phyloP scores from a whole-genome alignment of 1,140 invertebrate species.

The Philotrypesis tridentata region DNA sequence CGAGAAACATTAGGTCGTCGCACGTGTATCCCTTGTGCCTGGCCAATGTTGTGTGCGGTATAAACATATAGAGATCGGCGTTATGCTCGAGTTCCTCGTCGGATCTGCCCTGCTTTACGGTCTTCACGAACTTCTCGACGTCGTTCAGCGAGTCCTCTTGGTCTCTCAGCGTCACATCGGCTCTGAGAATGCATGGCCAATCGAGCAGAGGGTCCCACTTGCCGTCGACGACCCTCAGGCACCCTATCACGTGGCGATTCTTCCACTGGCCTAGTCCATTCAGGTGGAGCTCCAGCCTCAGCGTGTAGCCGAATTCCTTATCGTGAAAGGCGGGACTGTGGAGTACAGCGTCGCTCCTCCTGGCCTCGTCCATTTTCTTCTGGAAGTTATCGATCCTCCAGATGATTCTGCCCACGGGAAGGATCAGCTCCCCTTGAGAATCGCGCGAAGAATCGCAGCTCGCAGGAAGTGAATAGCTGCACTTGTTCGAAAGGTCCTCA shows the following conservation, averaged over 20 bases:
- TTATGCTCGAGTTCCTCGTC: constrained; percentile 70
- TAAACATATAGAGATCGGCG: constrained; percentile 81
- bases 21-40: constrained; percentile 78
- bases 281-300: constrained; percentile 79
- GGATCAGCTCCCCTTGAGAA: neutral
- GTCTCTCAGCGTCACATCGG: constrained; percentile 78
- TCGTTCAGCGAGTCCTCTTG: constrained; percentile 73
- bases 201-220: constrained; percentile 81
- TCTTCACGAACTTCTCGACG: constrained; percentile 73
- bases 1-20: constrained; percentile 79
- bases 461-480: too few relatives aligned
- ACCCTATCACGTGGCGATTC: constrained; percentile 80
- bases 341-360: constrained; percentile 75
- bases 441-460: too few relatives aligned
- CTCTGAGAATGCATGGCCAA: constrained; percentile 80
- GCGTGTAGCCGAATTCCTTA: constrained; percentile 81
- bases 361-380: constrained; percentile 79
- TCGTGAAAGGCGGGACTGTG: constrained; percentile 80
- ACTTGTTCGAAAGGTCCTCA: constrained; percentile 56
- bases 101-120: constrained; percentile 67
- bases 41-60: constrained; percentile 80
- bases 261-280: constrained; percentile 84
- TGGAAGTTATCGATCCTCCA: constrained; percentile 81
- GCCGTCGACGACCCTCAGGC: constrained; percentile 78
- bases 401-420: constrained; percentile 74